Evolutionary conservation across 2,797 vertebrate genomes (phyloP), one percentile per base, ranked within the genome.

Genomic region (Masticophis lateralis): DNA sequence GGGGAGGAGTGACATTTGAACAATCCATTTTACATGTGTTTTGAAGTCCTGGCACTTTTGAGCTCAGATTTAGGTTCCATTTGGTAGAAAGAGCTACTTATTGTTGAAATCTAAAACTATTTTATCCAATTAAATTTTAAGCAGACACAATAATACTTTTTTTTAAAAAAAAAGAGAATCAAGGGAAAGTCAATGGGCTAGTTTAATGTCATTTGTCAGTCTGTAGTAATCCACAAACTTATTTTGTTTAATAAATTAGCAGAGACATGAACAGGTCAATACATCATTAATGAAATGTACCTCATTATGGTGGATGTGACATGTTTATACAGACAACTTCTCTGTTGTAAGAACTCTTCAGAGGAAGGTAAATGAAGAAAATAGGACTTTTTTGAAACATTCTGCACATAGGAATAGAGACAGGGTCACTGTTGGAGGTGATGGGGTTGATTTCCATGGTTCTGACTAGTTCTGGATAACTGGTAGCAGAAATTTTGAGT

Each of bases 21-120:
- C 8, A 91, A 63, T 55, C 47, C 59, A 5, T 90, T 9, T 0
- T 92, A 6, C 37, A 32, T 74, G 86, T 92, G 20, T 92, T 94
- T 61, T 94, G 25, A 74, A 92, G 27, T 74, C 93, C 88, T 90
- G 90, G 87, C 14, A 60, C 37, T 94, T 83, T 94, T 88, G 66
- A 79, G 95, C 74, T 91, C 83, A 94, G 53, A 89, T 74, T 69
- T 11, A 18, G 83, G 14, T 55, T 96, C 28, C 27, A 87, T 90
- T 94, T 88, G 47, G 22, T 94, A 83, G 92, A 63, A 6, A 43
- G 91, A n/a, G 89, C 3, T 0, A 11, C 87, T 95, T 87, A 2
- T 79, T 88, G 51, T 56, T 86, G 87, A 89, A 13, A 6, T n/a
- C 37, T 25, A 63, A 95, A 90, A 86, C 14, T 47, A 25, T 86